Percentiles rank a stretch among this genome's conserved stretches.
Conservation (phyloP, 1,140 invertebrate genomes). For the Bacillus rossius region DNA sequence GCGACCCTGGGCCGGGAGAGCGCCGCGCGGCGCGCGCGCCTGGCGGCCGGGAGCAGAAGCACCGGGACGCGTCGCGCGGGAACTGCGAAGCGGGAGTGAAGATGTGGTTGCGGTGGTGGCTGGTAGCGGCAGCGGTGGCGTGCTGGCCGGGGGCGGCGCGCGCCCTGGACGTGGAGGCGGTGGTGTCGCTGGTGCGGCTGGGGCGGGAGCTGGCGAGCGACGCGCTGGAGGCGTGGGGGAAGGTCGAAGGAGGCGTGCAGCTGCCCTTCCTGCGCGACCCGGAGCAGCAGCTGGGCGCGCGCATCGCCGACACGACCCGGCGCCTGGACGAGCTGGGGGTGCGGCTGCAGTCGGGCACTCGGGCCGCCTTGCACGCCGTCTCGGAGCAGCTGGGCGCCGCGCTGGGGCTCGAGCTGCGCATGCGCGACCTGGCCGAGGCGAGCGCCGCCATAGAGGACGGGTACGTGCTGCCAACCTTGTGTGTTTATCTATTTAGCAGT, state of each 20-base stretch:
- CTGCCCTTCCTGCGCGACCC: constrained; percentile 50
- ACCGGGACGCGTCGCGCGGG: not conserved
- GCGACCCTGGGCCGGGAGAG: no score
- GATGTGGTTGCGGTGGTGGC: not conserved
- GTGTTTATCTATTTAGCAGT: no score
- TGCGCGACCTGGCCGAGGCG: constrained; percentile 52
- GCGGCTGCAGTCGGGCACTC: constrained; percentile 19
- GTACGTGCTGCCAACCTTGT: no score
- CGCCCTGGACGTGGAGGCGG: constrained; percentile 39
- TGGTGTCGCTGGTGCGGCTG: constrained; percentile 53
- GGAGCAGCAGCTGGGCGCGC: constrained; percentile 47
- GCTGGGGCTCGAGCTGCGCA: constrained; percentile 45
- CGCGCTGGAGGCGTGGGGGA: constrained; percentile 54
- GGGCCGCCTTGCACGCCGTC: constrained; percentile 32
- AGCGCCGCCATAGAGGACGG: constrained; percentile 47
- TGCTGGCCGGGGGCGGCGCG: constrained; percentile 16
- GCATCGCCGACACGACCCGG: constrained; percentile 42
- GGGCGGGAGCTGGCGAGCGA: constrained; percentile 52
- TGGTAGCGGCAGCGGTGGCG: not conserved
- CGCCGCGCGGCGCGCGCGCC: not conserved
- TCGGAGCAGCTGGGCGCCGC: constrained; percentile 36
- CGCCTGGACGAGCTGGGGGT: constrained; percentile 36
- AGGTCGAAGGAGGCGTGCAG: constrained; percentile 50
- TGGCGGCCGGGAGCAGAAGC: not conserved
- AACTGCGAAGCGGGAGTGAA: no score